Conservation (phyloP, 2,888 invertebrate species). For the Rhorus exstirpatorius region DNA sequence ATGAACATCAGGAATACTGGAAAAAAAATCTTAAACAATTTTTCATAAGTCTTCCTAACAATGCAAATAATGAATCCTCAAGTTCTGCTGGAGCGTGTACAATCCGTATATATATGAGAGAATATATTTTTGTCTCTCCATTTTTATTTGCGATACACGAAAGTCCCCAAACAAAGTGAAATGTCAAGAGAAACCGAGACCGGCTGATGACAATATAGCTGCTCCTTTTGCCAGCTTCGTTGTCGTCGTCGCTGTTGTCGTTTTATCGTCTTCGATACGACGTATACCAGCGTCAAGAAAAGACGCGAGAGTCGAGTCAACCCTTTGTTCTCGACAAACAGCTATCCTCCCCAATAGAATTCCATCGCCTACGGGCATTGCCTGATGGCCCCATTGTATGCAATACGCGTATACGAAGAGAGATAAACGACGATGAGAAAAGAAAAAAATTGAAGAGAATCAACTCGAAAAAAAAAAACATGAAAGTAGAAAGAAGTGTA, state of each 20-base stretch:
- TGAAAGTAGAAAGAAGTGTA: background rate
- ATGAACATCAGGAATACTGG: too few relatives aligned
- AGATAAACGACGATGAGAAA: slow-evolving; percentile 16
- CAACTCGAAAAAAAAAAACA: background rate
- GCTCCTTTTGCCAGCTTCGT: slow-evolving; percentile 45
- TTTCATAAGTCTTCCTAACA: background rate
- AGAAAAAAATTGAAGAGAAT: slow-evolving; percentile 16
- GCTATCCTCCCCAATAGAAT: slow-evolving; percentile 43
- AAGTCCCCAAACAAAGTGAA: slow-evolving; percentile 5
- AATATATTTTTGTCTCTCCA: too few relatives aligned
- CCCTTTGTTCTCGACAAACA: slow-evolving; percentile 62
- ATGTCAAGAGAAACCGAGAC: slow-evolving; percentile 34
- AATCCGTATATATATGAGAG: too few relatives aligned
- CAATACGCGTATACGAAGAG: slow-evolving; percentile 33
- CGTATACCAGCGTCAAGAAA: slow-evolving; percentile 12
- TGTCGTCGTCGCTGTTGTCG: slow-evolving; percentile 34
- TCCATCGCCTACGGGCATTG: slow-evolving; percentile 32
- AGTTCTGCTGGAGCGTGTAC: too few relatives aligned
- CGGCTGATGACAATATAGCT: slow-evolving; percentile 50
- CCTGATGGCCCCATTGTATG: slow-evolving; percentile 29
- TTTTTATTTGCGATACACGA: too few relatives aligned
- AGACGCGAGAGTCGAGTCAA: slow-evolving; percentile 36
- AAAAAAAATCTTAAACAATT: too few relatives aligned
- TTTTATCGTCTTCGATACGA: slow-evolving; percentile 44
- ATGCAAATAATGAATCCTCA: background rate